Evolutionary conservation across 1,140 invertebrate genomes (phyloP), one percentile per base, ranked within the genome.

Genomic region (Drosophila obscura): DNA sequence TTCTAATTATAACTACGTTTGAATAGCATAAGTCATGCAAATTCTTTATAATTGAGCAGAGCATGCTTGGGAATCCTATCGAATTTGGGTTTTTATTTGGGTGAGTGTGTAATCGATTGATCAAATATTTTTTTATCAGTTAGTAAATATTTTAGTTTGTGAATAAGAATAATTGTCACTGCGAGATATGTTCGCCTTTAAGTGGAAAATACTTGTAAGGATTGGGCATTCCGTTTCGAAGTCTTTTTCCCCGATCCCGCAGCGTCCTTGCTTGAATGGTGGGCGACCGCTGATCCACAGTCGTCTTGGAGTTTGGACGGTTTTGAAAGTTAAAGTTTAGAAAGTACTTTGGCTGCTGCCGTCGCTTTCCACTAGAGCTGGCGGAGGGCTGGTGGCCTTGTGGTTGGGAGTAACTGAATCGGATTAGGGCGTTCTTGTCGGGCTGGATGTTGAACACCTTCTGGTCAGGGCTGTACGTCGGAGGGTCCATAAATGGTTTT

Each of bases 301-400:
- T 0, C 6, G 51, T 1, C 11, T 56, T 65, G 1, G 51, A 60
- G 31, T 65, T 68, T 19, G n/a, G 16, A 52, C 65, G 50, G 31
- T 74, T 69, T 0, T 69, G 22, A 43, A 85, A 71, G 1, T 55
- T 6, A 49, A 84, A 77, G 26, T 77, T 85, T 0, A 84, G 1
- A 3, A 53, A 64, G 13, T 77, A 77, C 28, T 53, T 3, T 0
- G 52, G 35, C 2, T 28, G 2, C 4, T 53, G 39, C 4, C 1
- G 57, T 7, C 7, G 5, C 2, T 11, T 46, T 4, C 1, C 61
- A 13, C 1, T 45, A 8, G 2, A 24, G 8, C 16, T 45, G 13
- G 39, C 41, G 5, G 0, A 1, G 0, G 5, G 5, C 0, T n/a
- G 15, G n/a, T 46, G 22, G 15, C 4, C 39, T 0, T 19, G 41